Conservation (phyloP, 2,797 vertebrate species). For the Enteromius radiatus region DNA sequence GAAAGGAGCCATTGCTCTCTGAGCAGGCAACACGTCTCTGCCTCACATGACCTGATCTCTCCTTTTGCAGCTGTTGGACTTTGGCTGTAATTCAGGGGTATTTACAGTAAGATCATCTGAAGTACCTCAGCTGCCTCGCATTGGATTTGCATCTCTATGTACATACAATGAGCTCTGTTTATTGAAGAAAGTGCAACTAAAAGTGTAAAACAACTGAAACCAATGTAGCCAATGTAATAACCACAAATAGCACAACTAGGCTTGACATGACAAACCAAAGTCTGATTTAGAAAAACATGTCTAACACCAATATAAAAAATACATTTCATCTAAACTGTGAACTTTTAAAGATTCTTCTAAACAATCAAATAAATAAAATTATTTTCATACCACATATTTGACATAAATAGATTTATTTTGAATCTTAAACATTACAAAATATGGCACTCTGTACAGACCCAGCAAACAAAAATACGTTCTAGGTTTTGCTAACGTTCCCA, state of each 20-base stretch:
- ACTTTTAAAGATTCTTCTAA: not conserved
- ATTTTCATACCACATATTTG: not conserved
- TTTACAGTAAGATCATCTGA: conserved; percentile 6
- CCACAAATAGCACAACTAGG: not conserved
- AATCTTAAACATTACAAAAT: conserved; percentile 34
- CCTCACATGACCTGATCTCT: conserved; percentile 21
- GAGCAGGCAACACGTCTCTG: conserved; percentile 1
- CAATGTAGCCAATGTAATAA: not conserved
- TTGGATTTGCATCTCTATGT: not conserved
- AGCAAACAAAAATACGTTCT: not conserved
- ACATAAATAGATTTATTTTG: conserved; percentile 39
- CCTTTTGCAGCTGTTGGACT: conserved; percentile 25
- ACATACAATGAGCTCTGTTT: conserved; percentile 2
- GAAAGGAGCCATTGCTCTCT: conserved; percentile 11
- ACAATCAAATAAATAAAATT: not conserved
- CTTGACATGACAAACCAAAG: not conserved
- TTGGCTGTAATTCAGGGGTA: not conserved
- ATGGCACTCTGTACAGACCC: conserved; percentile 36
- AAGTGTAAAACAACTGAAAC: not conserved
- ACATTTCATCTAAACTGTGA: not conserved
- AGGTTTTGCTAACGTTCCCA: too few species aligned
- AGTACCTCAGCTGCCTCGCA: not conserved
- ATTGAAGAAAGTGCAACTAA: not conserved
- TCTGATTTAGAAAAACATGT: conserved; percentile 14
- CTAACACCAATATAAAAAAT: not conserved